phyloP scores from a whole-genome alignment of 2,113 vertebrate species.

The Malurus cyaneus region DNA sequence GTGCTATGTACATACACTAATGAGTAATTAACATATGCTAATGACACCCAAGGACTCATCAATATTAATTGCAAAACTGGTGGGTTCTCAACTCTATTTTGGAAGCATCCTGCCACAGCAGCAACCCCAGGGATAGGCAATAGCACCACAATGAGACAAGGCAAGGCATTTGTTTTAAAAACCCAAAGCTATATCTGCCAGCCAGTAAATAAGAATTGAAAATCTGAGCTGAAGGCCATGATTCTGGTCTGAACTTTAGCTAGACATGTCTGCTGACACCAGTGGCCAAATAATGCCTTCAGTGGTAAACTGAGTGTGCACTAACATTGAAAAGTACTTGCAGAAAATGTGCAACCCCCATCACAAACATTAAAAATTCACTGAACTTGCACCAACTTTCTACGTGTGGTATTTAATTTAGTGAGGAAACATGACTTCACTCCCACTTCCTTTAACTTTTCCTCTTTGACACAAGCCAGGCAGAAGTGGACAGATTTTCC shows the following conservation, averaged over 20 bases:
- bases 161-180: not conserved
- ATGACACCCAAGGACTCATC: not conserved
- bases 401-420: not conserved
- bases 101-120: not conserved
- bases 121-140: not conserved
- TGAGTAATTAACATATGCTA: conserved; percentile 27
- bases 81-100: not conserved
- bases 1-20: not conserved
- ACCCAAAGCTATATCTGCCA: not conserved
- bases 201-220: not conserved
- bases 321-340: not conserved
- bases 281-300: not conserved
- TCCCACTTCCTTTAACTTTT: not conserved
- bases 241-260: not conserved
- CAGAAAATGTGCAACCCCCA: not conserved
- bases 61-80: not conserved
- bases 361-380: not conserved
- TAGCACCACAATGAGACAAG: not conserved
- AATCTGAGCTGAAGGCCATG: not conserved
- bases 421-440: not conserved
- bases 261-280: not conserved
- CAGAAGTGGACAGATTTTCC: not conserved
- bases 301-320: not conserved
- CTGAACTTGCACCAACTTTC: not conserved
- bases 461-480: not conserved